Evolutionary conservation across 2,113 vertebrate species (phyloP).

Genomic region (cattle (Bos taurus)): ARS-UCD2.0 NC_037335.1:96272501-96273000

Average conservation of each 20-base stretch:
- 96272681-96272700: neutral
- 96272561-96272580: neutral
- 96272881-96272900: neutral
- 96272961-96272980: neutral
- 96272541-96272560: neutral
- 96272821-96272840: neutral
- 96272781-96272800: neutral
- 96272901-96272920: neutral
- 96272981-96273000: neutral
- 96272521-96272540: neutral
- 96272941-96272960: neutral
- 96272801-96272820: neutral
- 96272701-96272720: neutral
- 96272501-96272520: neutral
- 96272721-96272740: neutral
- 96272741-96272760: neutral
- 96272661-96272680: neutral
- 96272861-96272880: neutral
- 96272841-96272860: neutral
- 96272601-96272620: neutral
- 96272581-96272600: neutral
- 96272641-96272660: neutral
- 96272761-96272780: neutral
- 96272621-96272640: neutral
- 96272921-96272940: neutral